Base-by-base conservation (phyloP, 2,113 vertebrate genomes). In the Myotis lucifugus region DNA sequence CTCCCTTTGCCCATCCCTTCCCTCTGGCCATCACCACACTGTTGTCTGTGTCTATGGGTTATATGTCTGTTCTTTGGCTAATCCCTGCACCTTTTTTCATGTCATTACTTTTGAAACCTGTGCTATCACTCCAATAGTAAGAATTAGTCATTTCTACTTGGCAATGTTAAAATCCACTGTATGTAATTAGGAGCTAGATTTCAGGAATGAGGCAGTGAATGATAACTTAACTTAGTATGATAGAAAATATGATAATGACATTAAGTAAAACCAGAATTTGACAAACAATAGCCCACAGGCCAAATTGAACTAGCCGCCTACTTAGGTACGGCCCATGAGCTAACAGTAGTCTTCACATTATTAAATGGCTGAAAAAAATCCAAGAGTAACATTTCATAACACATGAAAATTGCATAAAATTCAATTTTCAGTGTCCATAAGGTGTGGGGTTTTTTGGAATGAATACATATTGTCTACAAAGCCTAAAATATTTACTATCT, bases 101-200 rank as follows among this genome's bases (percentile, higher is more conserved):
- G 48, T 18, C 52, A 64, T 48, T 90, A 25, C 32, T 77, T 92
- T 88, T 67, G 50, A 94, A 64, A 70, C 3, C 2, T 87, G 34
- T 66, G n/a, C 54, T 70, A 69, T 46, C 69, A 74, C 42, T 67
- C 32, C 19, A 61, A 40, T 56, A 88, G 88, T 11, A 91, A n/a
- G 74, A 82, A 42, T 37, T 54, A 70, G 37, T 40, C 42, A 94
- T 95, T 72, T 86, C 54, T 8, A 66, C 78, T 81, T 92, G 54
- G 48, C n/a, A 70, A 79, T 64, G 67, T 12, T 92, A 52, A 93
- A 88, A 64, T 56, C 14, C 27, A 74, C 29, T 48, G 10, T 52
- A 46, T 76, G 89, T 48, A 50, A 94, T 64, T 29, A 64, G 82
- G 40, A 93, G 73, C 15, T 77, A 86, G 88, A 92, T 52, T 90